Evolutionary conservation across 2,113 vertebrate genomes (phyloP), one percentile per base, ranked within the genome.

Genomic region (Anolis sagrei): DNA sequence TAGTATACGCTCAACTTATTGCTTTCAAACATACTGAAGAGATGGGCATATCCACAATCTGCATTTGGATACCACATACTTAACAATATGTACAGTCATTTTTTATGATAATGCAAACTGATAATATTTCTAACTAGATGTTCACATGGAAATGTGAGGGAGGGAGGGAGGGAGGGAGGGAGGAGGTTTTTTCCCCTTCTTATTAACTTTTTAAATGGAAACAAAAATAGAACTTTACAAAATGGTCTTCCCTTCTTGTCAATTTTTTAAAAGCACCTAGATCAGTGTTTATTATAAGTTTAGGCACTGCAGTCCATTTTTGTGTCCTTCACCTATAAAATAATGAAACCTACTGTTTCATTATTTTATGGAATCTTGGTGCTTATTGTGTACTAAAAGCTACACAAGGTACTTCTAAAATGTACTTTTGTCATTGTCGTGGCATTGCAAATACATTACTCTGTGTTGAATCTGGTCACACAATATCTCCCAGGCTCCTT

Each of bases 361-460:
- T 32, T 61, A 36, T 19, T 27, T 79, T 79, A 16, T 29, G 61
- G 64, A 68, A 66, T 21, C 21, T 19, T 9, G 73, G 51, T 62
- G 11, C 44, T 39, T 86, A 80, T 80, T 86, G 51, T 78, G 51
- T 61, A 49, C 39, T 44, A 44, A 44, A 44, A 44, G 39, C 39
- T 44, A 44, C 39, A 44, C 5, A 44, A 44, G 39, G 39, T 44
- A 19, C 62, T 80, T 80, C 48, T 61, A 27, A 44, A 44, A 44
- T 5, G 36, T 74, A n/a, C 58, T 73, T 73, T 23, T 49, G 10
- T 64, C 4, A 77, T 86, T 86, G 77, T 64, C 84, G 80, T 86
- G 77, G 84, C 69, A 81, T 39, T 80, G 58, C n/a, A 86, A 75
- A 81, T 36, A 48, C 79, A 54, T 86, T 64, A 80, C 21, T 49